Evolutionary conservation across 2,797 vertebrate species (phyloP).

Genomic region (Lepus townsendii): DNA sequence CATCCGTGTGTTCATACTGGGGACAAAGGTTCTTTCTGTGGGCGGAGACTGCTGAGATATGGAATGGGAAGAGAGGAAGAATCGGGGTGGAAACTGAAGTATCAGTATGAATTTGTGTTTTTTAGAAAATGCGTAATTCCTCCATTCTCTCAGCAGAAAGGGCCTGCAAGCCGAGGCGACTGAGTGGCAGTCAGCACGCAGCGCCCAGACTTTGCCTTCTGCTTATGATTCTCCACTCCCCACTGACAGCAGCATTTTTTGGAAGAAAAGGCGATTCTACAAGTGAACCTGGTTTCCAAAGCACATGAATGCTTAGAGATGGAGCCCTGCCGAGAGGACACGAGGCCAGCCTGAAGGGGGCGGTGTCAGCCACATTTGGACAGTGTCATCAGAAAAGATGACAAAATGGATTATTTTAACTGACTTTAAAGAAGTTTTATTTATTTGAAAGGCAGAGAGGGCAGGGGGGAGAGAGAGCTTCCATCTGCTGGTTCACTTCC

Average conservation of each 20-base stretch:
- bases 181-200: neutral
- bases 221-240: neutral
- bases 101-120: neutral
- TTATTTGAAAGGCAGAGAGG: neutral
- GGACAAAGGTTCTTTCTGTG: neutral
- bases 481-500: too few relatives aligned
- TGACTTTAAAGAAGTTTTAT: too few relatives aligned
- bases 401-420: neutral
- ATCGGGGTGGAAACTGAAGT: neutral
- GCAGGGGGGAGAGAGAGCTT: too few relatives aligned
- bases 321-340: neutral
- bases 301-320: neutral
- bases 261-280: neutral
- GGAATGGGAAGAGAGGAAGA: neutral
- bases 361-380: neutral
- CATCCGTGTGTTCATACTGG: neutral
- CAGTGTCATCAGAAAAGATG: constrained; percentile 3
- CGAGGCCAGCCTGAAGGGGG: neutral
- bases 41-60: neutral
- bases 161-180: neutral
- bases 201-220: neutral
- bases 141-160: neutral
- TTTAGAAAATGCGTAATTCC: neutral
- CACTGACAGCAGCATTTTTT: neutral
- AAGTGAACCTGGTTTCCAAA: neutral